Conservation (phyloP, 2,113 vertebrate genomes). For the Argyrosomus japonicus region DNA sequence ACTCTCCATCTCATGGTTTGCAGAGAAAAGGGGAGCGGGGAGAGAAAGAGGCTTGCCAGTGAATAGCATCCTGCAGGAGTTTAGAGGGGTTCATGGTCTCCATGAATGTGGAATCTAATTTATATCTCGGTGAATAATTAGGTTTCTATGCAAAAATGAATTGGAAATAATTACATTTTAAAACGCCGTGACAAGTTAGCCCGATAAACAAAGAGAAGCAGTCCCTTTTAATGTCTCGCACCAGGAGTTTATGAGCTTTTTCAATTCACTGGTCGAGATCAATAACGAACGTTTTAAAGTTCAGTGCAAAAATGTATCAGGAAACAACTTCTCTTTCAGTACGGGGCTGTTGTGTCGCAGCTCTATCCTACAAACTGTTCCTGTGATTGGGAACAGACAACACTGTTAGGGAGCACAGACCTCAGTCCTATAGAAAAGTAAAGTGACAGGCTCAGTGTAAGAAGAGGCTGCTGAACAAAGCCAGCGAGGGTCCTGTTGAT, state of each 20-base stretch:
- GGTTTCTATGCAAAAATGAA: slow-evolving; percentile 86
- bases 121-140: slow-evolving; percentile 86
- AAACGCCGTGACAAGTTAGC: slow-evolving; percentile 67
- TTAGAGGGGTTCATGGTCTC: slow-evolving; percentile 68
- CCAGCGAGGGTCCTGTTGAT: slow-evolving; percentile 67
- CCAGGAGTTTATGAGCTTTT: slow-evolving; percentile 43
- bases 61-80: slow-evolving; percentile 77
- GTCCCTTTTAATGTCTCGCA: slow-evolving; percentile 37
- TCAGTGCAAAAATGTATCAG: slow-evolving; percentile 16
- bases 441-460: slow-evolving; percentile 75
- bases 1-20: slow-evolving; percentile 86
- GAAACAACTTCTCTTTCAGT: background rate
- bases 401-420: slow-evolving; percentile 43
- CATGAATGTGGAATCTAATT: slow-evolving; percentile 85
- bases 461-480: slow-evolving; percentile 79
- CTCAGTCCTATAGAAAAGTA: slow-evolving; percentile 76
- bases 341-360: slow-evolving; percentile 10
- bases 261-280: slow-evolving; percentile 22
- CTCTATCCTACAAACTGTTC: slow-evolving; percentile 34
- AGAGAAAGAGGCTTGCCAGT: slow-evolving; percentile 63
- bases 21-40: slow-evolving; percentile 65
- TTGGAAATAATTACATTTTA: slow-evolving; percentile 75
- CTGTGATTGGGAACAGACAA: slow-evolving; percentile 59
- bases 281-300: slow-evolving; percentile 25
- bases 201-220: slow-evolving; percentile 64